Percentiles rank a stretch among this genome's conserved stretches.
phyloP scores from a whole-genome alignment of 2,888 invertebrate genomes.

The Julus scandinavius region DNA sequence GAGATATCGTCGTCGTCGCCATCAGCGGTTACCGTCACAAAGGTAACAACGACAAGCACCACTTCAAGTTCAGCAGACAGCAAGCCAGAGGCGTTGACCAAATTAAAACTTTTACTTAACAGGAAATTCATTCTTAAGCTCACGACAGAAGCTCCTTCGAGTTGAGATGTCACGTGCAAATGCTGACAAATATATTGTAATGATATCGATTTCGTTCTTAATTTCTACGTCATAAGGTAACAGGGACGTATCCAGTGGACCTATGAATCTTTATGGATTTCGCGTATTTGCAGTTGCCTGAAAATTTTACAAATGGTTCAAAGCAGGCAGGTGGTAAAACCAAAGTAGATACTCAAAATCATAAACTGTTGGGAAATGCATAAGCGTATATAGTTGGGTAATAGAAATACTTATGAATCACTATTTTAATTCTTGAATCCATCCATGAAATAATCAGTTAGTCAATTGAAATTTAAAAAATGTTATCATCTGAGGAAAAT shows the following conservation, averaged over 20 bases:
- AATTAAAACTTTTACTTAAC: conserved; percentile 48
- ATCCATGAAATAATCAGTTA: background rate
- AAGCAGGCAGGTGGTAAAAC: background rate
- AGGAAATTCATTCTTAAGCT: conserved; percentile 51
- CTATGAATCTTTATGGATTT: background rate
- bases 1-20: conserved; percentile 37
- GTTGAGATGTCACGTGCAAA: background rate
- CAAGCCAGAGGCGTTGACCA: conserved; percentile 51
- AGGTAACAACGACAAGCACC: conserved; percentile 31
- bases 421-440: background rate
- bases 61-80: background rate
- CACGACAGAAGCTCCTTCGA: conserved; percentile 43
- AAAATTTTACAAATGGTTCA: background rate
- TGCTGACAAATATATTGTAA: background rate
- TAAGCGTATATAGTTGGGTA: background rate
- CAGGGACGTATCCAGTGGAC: background rate
- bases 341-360: background rate
- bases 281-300: background rate
- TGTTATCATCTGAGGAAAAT: too few relatives aligned
- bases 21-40: conserved; percentile 16
- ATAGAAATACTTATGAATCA: background rate
- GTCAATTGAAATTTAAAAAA: background rate
- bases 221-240: background rate
- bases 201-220: background rate
- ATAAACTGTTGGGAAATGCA: background rate